These are phyloP conservation scores for Plutella xylostella DNA, from an alignment of 2,888 invertebrate genomes.

Conservation along the genomic window DNA sequence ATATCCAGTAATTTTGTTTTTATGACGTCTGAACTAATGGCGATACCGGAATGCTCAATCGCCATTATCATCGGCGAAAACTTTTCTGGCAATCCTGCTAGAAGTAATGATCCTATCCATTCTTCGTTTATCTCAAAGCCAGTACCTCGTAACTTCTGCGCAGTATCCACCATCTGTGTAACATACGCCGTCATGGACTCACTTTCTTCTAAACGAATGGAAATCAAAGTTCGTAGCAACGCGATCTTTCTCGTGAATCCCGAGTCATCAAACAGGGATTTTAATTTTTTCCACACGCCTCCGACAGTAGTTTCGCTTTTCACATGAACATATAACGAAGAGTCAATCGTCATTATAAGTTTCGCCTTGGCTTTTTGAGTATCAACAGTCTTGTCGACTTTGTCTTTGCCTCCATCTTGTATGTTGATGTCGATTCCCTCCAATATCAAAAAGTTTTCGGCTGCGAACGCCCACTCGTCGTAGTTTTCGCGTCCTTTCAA, in stretches of 20 bases:
- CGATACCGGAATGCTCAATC: neutral
- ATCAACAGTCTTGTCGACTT: neutral
- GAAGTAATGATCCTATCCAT: constrained; percentile 3
- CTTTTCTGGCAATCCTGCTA: constrained; percentile 1
- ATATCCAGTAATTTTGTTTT: neutral
- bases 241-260: constrained; percentile 2
- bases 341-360: constrained; percentile 2
- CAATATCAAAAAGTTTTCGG: constrained; percentile 9
- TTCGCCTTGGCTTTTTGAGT: constrained; percentile 13
- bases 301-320: neutral
- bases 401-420: neutral
- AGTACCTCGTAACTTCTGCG: neutral
- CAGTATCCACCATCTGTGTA: neutral
- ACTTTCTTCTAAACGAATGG: neutral
- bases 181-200: neutral
- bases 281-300: constrained; percentile 4
- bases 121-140: constrained; percentile 4
- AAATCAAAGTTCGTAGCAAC: neutral
- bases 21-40: neutral
- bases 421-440: neutral
- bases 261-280: constrained; percentile 1
- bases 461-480: constrained; percentile 14
- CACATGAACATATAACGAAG: neutral
- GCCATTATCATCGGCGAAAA: neutral
- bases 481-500: constrained; percentile 14